Conservation (phyloP, 37 sponge, comb jelly and placozoan species). For the Diacarnus erythraeanus region DNA sequence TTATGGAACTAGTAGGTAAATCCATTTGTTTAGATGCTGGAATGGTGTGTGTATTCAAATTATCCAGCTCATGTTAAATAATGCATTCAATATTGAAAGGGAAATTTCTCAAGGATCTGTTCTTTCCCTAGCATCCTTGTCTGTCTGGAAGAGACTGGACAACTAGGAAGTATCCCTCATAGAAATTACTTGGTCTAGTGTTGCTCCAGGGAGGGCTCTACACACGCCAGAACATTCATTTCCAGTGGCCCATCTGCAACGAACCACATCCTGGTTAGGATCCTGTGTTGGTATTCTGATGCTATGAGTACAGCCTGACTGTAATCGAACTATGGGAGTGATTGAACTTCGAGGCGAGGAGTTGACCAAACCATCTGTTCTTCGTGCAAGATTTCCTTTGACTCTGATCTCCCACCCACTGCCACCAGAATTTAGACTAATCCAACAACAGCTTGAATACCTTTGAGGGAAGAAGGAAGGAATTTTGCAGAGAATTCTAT, state of each 20-base stretch:
- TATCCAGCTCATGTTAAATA: too few species aligned
- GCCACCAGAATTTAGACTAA: conserved; percentile 8
- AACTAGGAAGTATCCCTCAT: too few species aligned
- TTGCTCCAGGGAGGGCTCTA: conserved; percentile 4
- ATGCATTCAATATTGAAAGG: too few species aligned
- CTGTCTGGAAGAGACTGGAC: too few species aligned
- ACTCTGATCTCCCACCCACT: conserved; percentile 24
- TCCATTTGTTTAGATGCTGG: too few species aligned
- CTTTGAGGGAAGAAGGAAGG: neutral
- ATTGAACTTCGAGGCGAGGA: conserved; percentile 50
- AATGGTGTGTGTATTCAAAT: neutral
- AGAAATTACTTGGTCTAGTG: neutral
- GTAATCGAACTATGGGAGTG: conserved; percentile 39
- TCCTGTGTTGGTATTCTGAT: conserved; percentile 54
- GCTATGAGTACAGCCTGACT: conserved; percentile 16
- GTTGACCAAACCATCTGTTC: conserved; percentile 50
- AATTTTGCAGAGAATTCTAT: neutral
- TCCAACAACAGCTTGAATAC: conserved; percentile 46
- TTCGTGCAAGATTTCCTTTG: conserved; percentile 5
- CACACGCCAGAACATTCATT: conserved; percentile 52
- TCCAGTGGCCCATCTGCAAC: conserved; percentile 42
- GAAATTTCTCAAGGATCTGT: too few species aligned
- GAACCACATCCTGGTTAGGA: conserved; percentile 48
- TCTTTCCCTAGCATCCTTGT: too few species aligned
- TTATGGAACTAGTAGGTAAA: too few species aligned